These are phyloP conservation scores for Tetragonula carbonaria DNA, from an alignment of 2,888 invertebrate species.

Conservation along the genomic window DNA sequence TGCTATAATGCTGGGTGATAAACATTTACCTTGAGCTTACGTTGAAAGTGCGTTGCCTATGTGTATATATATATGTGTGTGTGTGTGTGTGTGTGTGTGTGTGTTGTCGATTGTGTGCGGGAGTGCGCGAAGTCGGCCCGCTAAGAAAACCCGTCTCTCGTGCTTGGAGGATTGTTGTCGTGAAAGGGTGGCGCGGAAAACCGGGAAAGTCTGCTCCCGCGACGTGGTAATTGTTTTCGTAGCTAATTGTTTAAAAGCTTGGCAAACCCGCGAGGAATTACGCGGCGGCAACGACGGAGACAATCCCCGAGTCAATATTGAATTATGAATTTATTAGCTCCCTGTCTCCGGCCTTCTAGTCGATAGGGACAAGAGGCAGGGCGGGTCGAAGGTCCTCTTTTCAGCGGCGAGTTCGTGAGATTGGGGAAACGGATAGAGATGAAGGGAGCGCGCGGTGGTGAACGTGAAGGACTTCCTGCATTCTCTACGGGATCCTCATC, in stretches of 20 bases:
- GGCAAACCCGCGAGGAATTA: conserved; percentile 75
- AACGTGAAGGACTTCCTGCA: conserved; percentile 56
- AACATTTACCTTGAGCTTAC: conserved; percentile 75
- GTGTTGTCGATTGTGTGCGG: conserved; percentile 30
- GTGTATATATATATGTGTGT: not conserved
- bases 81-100: conserved; percentile 11
- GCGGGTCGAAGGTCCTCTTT: conserved; percentile 55
- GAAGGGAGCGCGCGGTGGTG: conserved; percentile 9
- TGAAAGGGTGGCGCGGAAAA: conserved; percentile 58
- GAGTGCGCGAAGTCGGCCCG: conserved; percentile 54
- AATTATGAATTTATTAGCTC: conserved; percentile 82
- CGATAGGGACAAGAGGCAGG: conserved; percentile 59
- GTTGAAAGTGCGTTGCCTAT: conserved; percentile 66
- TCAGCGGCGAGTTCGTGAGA: conserved; percentile 6
- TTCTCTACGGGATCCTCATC: conserved; percentile 52
- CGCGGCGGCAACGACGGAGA: conserved; percentile 69
- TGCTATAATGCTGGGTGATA: conserved; percentile 73
- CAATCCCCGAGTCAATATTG: conserved; percentile 81
- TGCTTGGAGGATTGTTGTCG: conserved; percentile 32
- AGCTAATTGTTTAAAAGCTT: conserved; percentile 80
- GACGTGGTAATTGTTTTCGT: conserved; percentile 75
- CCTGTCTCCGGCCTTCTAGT: conserved; percentile 53
- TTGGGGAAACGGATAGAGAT: not conserved
- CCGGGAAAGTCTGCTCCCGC: conserved; percentile 43
- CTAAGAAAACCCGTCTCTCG: conserved; percentile 63